These are phyloP conservation scores for Anthrax anthrax DNA, from an alignment of 2,888 invertebrate genomes.

Conservation along the genomic window DNA sequence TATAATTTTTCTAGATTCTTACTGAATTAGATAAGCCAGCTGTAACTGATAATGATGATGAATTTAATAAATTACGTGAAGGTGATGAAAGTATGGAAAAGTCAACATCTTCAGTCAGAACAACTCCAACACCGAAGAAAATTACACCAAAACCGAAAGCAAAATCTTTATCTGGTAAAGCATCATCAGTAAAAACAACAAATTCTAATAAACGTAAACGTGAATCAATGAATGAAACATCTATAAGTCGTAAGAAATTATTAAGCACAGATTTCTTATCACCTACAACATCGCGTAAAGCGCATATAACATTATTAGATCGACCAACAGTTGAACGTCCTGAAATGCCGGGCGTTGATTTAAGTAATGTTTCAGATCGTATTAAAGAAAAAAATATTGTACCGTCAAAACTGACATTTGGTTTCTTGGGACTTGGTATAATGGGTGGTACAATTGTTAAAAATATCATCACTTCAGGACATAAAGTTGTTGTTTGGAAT, in stretches of 20 bases:
- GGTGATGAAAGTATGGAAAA: conserved; percentile 32
- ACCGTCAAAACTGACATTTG: conserved; percentile 76
- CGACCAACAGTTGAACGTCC: conserved; percentile 37
- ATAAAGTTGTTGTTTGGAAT: conserved; percentile 89
- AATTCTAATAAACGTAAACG: conserved; percentile 33
- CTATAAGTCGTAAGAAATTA: conserved; percentile 3
- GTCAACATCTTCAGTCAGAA: conserved; percentile 9
- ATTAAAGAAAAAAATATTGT: conserved; percentile 72
- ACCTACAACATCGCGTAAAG: conserved; percentile 19
- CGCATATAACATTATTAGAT: conserved; percentile 29
- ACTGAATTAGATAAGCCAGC: background rate
- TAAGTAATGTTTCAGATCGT: conserved; percentile 60
- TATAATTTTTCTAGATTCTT: background rate
- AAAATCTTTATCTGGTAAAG: conserved; percentile 14
- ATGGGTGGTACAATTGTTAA: conserved; percentile 94
- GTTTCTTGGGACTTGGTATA: conserved; percentile 88
- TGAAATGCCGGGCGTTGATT: conserved; percentile 61
- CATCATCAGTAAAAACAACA: conserved; percentile 1
- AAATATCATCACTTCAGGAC: conserved; percentile 86
- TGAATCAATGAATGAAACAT: conserved; percentile 37
- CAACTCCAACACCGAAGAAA: conserved; percentile 11
- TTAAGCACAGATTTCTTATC: conserved; percentile 12
- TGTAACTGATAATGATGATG: conserved; percentile 43
- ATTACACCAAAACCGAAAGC: conserved; percentile 14
- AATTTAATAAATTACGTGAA: conserved; percentile 57